Base-by-base conservation (phyloP, 2,113 vertebrate genomes). In the Channa argus region DNA sequence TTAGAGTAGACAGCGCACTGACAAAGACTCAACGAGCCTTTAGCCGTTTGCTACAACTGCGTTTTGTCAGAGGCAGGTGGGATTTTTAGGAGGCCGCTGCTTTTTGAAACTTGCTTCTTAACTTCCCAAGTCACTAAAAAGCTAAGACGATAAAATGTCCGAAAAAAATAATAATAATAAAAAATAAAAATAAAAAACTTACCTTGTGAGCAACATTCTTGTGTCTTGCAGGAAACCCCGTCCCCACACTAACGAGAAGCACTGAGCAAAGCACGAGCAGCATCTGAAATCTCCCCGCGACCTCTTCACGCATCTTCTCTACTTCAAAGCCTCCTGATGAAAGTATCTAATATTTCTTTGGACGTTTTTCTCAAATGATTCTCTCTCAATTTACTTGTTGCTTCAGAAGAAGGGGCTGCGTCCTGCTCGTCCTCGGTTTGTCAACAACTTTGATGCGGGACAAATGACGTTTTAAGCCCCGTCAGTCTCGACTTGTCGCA, bases 221-320 rank as follows among this genome's bases (percentile, higher is more conserved):
- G 78, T 87, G 94, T 55, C 90, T 93, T 51, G 93, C 79, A 4
- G 96, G 96, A 14, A 96, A 94, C 12, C 92, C 94, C 2, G 83
- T 79, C 51, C 88, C 92, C 24, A 88, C 72, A 11, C 88, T 87
- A 14, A 94, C 46, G 33, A 92, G 79, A 33, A 94, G 82, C 8
- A 94, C 54, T 33, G 95, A 86, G 5, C 93, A 78, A 36, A 94
- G 74, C 66, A 92, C 82, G 49, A 93, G 81, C 64, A 94, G 92
- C 77, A 93, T 51, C 50, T 90, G 90, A 56, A 88, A 74, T 65
- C 87, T 92, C 73, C 87, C 82, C 83, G 87, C 77, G 5, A 85
- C 80, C 73, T 84, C 83, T 71, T 80, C 64, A 79, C 87, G 68
- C 95, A 96, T 96, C 87, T 88, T 92, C 89, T 63, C 60, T 8